Evolutionary conservation across 1,140 invertebrate genomes (phyloP), one percentile per base, ranked within the genome.

Genomic region (Bicyclus anynana): DNA sequence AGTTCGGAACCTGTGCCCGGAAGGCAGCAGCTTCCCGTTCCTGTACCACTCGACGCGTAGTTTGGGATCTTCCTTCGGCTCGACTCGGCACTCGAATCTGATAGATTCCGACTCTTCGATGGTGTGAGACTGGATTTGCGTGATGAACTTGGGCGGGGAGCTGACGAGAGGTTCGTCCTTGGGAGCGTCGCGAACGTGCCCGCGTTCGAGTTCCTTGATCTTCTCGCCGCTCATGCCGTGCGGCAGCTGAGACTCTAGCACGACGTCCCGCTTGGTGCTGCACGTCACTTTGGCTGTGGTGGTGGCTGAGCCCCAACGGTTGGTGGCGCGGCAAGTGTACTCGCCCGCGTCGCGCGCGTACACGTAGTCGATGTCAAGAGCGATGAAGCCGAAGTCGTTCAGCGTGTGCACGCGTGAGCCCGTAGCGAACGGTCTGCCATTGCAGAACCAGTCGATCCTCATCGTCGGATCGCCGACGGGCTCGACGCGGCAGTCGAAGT

Each of bases 311-410:
- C 96, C 96, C 92, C 95, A 97, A 73, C 94, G 95, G 73, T 98
- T 98, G 2, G 94, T 96, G 10, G 96, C 96, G 51, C 92, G 90
- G 77, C 96, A 97, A 0, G 94, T 95, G 75, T 97, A 98, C 49
- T 92, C 93, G 29, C 97, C 97, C 26, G 94, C 93, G 85, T 98
- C 97, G 84, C 95, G 92, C 56, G 95, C 94, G 76, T 96, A 95
- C 5, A 95, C 95, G 38, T 97, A 97, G 10, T 97, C 90, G 58
- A 98, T 95, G 84, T 98, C 97, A 1, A 98, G 90, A 17, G 97
- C 95, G 27, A 98, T 96, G 91, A 97, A 97, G 52, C 96, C 97
- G 77, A 98, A 98, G 93, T 98, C 97, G 80, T 97, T 96, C 14
- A 97, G 91, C 83, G 95, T 95, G 77, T 97, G 96, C 2, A 98